Base-by-base conservation (phyloP, 1,140 invertebrate genomes). In the Lineus longissimus region DNA sequence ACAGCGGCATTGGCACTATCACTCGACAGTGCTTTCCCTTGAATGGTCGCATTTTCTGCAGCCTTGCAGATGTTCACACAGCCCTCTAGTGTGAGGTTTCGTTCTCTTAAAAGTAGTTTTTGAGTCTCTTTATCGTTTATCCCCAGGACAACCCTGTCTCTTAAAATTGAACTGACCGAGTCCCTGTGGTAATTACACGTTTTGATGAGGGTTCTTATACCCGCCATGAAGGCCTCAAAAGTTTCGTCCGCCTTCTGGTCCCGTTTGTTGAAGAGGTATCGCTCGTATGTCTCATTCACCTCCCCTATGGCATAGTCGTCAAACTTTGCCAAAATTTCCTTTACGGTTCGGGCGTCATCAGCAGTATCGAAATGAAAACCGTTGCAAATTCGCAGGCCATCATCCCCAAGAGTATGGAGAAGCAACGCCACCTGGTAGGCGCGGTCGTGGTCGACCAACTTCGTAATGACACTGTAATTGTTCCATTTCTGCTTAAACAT, bases 31-130 rank as follows among this genome's bases (percentile, higher is more conserved):
- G 40, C n/a, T 43, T 11, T 13, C 40, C n/a, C n/a, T n/a, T n/a
- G n/a, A n/a, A n/a, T n/a, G n/a, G n/a, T n/a, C n/a, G n/a, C n/a
- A n/a, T n/a, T n/a, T n/a, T n/a, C n/a, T n/a, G n/a, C n/a, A n/a
- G n/a, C n/a, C n/a, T n/a, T n/a, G n/a, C n/a, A n/a, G 11, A 43
- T 43, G n/a, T 43, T n/a, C n/a, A 43, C n/a, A 43, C 11, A 11
- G 11, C n/a, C n/a, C 40, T 11, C 11, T n/a, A 43, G n/a, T 13
- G 40, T 43, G n/a, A 43, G 40, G n/a, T 43, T 11, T n/a, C 40
- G 40, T 43, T 43, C 40, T 43, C n/a, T 43, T n/a, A 43, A n/a
- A n/a, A 43, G 40, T n/a, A 43, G n/a, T n/a, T n/a, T n/a, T n/a
- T n/a, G n/a, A n/a, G n/a, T n/a, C n/a, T n/a, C n/a, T n/a, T n/a